A percentile compares a stretch with the other conserved stretches of the same genome.
Evolutionary conservation across 2,888 invertebrate genomes (phyloP).

Genomic region (Habrosyne pyritoides): DNA sequence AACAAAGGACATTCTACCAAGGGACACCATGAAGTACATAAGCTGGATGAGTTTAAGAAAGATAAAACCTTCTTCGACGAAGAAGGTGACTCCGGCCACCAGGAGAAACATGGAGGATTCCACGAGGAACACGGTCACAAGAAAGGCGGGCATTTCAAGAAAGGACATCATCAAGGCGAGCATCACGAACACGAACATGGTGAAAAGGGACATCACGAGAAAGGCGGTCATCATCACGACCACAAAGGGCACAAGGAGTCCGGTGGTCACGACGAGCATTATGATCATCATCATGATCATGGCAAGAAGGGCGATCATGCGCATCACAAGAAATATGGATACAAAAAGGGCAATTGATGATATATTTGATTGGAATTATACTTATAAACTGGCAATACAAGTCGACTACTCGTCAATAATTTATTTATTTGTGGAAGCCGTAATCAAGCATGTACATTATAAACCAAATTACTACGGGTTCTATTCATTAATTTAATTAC

Average conservation of each 20-base stretch:
- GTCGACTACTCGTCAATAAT: slow-evolving; percentile 6
- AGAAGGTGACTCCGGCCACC: slow-evolving; percentile 91
- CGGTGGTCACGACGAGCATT: slow-evolving; percentile 90
- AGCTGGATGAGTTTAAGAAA: slow-evolving; percentile 93
- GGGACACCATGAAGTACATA: slow-evolving; percentile 93
- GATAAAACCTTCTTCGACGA: slow-evolving; percentile 94
- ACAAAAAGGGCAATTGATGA: slow-evolving; percentile 79
- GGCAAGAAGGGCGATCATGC: slow-evolving; percentile 92
- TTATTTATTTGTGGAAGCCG: slow-evolving; percentile 9
- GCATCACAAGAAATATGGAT: slow-evolving; percentile 91
- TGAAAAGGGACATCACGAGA: slow-evolving; percentile 91
- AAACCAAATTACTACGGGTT: not conserved
- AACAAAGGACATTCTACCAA: slow-evolving; percentile 94
- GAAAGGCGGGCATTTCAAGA: slow-evolving; percentile 91
- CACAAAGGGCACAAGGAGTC: slow-evolving; percentile 91
- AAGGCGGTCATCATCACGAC: slow-evolving; percentile 91
- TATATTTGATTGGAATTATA: slow-evolving; percentile 2
- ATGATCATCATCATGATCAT: slow-evolving; percentile 88
- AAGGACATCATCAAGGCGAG: slow-evolving; percentile 90
- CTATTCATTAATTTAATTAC: not conserved
- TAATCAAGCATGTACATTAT: not conserved
- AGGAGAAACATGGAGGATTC: slow-evolving; percentile 91
- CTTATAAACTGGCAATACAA: not conserved
- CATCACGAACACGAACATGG: slow-evolving; percentile 91
- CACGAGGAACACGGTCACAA: slow-evolving; percentile 92